Conservation (phyloP, 2,113 vertebrate genomes). For the Tricholaema leucomelas region DNA sequence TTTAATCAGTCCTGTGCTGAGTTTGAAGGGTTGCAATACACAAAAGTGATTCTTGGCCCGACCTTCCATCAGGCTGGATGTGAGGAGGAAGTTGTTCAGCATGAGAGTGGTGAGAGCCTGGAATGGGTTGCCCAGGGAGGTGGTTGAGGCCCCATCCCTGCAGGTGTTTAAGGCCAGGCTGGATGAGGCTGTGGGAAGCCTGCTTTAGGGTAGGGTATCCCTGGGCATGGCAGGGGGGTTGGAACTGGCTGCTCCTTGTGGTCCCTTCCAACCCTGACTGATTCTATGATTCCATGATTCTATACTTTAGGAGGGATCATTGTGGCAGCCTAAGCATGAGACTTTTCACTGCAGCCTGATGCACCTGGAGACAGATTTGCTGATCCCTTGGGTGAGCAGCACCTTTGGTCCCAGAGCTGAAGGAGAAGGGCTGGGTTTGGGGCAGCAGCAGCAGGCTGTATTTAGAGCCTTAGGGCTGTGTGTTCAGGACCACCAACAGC, state of each 20-base stretch:
- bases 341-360: fast-evolving
- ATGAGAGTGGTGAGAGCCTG: too few species aligned
- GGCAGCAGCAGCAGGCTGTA: not conserved
- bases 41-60: not conserved
- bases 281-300: too few species aligned
- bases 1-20: not conserved
- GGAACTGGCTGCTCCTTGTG: too few species aligned
- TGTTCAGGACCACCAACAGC: not conserved
- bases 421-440: not conserved
- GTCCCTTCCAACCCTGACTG: too few species aligned
- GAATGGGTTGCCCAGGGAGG: too few species aligned
- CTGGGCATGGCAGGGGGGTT: too few species aligned
- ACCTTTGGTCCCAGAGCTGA: not conserved
- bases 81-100: too few species aligned
- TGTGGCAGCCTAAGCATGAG: not conserved
- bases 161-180: too few species aligned
- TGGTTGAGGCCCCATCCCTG: too few species aligned
- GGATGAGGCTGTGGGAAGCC: too few species aligned
- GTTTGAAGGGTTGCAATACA: not conserved
- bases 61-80: too few species aligned
- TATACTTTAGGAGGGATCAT: not conserved
- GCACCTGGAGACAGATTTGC: not conserved
- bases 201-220: too few species aligned
- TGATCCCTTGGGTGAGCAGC: not conserved
- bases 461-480: not conserved